Evolutionary conservation across 2,113 vertebrate genomes (phyloP), one percentile per base, ranked within the genome.

Genomic region (Archocentrus centrarchus): DNA sequence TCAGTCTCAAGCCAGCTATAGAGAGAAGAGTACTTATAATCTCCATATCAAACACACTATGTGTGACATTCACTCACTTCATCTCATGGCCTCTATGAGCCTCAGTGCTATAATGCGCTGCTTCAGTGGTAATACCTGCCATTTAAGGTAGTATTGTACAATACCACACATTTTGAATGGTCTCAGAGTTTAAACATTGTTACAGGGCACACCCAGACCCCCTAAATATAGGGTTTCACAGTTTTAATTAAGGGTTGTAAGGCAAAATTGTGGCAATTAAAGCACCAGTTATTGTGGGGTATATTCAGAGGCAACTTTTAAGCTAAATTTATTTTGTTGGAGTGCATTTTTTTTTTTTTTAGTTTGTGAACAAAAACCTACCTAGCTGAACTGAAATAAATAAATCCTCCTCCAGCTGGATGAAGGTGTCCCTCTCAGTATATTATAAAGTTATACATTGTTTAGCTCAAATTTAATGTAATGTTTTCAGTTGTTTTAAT

Each of bases 1-100:
- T 91, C 84, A 18, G 13, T 88, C 79, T 83, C 55, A 32, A 62
- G 62, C 57, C 77, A 81, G 81, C 68, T 80, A 82, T 50, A 77
- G 66, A 89, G 37, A 64, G 44, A 76, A 58, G 61, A 55, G 68
- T 68, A 30, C 30, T 86, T 82, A 60, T 83, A 57, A 77, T 91
- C 55, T 79, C 30, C 22, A 55, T 75, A 64, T 58, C 60, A 68
- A 62, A 86, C 39, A 50, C 79, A 82, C 83, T 0, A 18, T 11
- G 44, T 83, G 77, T 87, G 77, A 83, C 81, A 66, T 13, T 3
- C 30, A 1, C 85, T 86, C 50, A 68, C 64, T 88, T 73, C 22
- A 35, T 84, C 55, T 73, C 60, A 17, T 30, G 62, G 64, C 59
- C 61, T 66, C 64, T 15, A 5, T 14, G 35, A 58, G 41, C 79